phyloP scores from a whole-genome alignment of 2,113 vertebrate species.

The Pangasianodon gigas region DNA sequence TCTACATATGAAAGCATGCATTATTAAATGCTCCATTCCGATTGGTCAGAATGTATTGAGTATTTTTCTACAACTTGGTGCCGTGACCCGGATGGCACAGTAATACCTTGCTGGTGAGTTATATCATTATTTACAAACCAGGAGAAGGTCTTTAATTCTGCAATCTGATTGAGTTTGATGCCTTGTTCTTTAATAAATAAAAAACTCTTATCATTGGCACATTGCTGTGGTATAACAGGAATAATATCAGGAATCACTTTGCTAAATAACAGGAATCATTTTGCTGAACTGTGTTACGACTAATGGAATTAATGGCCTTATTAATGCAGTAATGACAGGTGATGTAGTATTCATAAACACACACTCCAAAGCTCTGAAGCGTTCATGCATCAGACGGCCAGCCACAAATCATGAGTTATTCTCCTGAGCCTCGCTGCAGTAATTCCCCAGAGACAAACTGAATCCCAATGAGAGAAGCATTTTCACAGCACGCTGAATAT shows the following conservation, averaged over 20 bases:
- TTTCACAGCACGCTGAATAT: not conserved
- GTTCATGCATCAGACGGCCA: slow-evolving; percentile 7
- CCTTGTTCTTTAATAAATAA: not conserved
- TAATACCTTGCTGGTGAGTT: not conserved
- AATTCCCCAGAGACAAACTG: not conserved
- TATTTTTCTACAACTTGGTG: not conserved
- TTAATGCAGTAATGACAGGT: slow-evolving; percentile 8
- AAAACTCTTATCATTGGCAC: not conserved
- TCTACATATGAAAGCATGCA: not conserved
- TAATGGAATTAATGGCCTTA: not conserved
- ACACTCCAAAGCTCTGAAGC: not conserved
- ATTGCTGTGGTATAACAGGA: not conserved
- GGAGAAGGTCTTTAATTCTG: not conserved
- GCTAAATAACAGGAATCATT: no score
- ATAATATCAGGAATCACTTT: not conserved
- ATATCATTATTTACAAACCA: not conserved
- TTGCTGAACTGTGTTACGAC: no score
- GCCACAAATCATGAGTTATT: not conserved
- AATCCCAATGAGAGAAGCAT: not conserved
- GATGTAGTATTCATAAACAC: not conserved
- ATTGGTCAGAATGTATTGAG: not conserved
- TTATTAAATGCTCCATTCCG: not conserved
- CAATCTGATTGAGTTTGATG: not conserved
- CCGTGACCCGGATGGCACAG: not conserved
- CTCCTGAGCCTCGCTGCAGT: not conserved